phyloP scores from a whole-genome alignment of 2,797 vertebrate genomes.

The Scarus forsteni region DNA sequence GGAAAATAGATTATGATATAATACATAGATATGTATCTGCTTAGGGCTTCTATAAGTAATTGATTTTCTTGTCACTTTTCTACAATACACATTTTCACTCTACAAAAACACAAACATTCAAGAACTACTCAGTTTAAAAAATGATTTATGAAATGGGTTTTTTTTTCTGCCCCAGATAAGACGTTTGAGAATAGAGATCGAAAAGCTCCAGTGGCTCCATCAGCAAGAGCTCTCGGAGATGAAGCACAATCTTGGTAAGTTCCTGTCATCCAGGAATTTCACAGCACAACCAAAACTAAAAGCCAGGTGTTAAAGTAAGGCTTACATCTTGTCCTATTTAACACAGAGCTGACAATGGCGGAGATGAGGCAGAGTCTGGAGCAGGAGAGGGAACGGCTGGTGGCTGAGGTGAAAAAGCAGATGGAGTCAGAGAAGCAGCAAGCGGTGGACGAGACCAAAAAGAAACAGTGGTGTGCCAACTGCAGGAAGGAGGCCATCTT shows the following conservation, averaged over 20 bases:
- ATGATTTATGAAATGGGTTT: neutral
- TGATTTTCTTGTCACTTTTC: no score
- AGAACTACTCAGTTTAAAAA: no score
- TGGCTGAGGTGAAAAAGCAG: constrained; percentile 97
- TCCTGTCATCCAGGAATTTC: constrained; percentile 1
- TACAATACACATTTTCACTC: no score
- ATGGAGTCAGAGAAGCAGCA: constrained; percentile 95
- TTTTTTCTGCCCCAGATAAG: constrained; percentile 86
- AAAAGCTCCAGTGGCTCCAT: constrained; percentile 98
- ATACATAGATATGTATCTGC: no score
- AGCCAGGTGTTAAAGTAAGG: neutral
- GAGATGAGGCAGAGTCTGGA: constrained; percentile 99
- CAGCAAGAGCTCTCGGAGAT: constrained; percentile 97
- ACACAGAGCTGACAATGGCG: constrained; percentile 97
- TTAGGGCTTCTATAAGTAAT: no score
- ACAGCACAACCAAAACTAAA: no score
- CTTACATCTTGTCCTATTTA: constrained; percentile 13
- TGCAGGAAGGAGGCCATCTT: constrained; percentile 99
- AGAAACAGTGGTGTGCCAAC: constrained; percentile 99
- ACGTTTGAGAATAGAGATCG: constrained; percentile 96
- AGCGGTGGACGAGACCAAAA: constrained; percentile 97
- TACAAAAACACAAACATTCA: no score
- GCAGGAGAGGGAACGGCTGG: constrained; percentile 93
- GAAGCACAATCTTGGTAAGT: constrained; percentile 96
- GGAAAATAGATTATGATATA: no score